These are phyloP conservation scores for Anadara kagoshimensis DNA, from an alignment of 1,140 invertebrate species.

Conservation along the genomic window DNA sequence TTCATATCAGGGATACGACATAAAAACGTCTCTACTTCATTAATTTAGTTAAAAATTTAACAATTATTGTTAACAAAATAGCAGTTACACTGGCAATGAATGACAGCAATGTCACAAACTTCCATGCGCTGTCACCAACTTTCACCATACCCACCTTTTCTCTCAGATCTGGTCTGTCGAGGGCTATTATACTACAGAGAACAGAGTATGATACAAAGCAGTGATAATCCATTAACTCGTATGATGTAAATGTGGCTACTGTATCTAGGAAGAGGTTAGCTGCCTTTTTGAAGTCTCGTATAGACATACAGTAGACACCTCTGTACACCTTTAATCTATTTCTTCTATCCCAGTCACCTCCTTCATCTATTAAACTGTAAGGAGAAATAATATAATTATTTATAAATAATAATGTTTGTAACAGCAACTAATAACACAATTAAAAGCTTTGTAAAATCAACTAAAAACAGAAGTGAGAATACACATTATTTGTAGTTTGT, in stretches of 20 bases:
- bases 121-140: too few species aligned
- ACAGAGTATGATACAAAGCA: slow-evolving; percentile 94
- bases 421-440: too few species aligned
- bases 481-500: too few species aligned
- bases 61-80: too few species aligned
- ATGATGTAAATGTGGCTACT: slow-evolving; percentile 99
- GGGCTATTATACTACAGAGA: slow-evolving; percentile 88
- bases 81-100: too few species aligned
- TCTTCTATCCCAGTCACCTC: slow-evolving; percentile 98
- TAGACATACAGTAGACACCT: slow-evolving; percentile 96
- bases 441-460: too few species aligned
- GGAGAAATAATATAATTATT: not conserved
- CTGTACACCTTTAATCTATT: slow-evolving; percentile 92
- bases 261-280: slow-evolving; percentile 97
- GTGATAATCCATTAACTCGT: slow-evolving; percentile 98
- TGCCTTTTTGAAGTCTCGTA: slow-evolving; percentile 96
- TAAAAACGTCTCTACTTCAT: not conserved
- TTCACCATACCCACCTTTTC: slow-evolving; percentile 79
- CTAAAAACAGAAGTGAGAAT: too few species aligned
- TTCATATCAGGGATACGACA: not conserved
- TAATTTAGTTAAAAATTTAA: not conserved
- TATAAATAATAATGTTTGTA: too few species aligned
- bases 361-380: slow-evolving; percentile 90
- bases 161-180: slow-evolving; percentile 87
- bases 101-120: too few species aligned